Evolutionary conservation across 2,797 vertebrate species (phyloP).

Genomic region (Sebastes aleutianus): DNA sequence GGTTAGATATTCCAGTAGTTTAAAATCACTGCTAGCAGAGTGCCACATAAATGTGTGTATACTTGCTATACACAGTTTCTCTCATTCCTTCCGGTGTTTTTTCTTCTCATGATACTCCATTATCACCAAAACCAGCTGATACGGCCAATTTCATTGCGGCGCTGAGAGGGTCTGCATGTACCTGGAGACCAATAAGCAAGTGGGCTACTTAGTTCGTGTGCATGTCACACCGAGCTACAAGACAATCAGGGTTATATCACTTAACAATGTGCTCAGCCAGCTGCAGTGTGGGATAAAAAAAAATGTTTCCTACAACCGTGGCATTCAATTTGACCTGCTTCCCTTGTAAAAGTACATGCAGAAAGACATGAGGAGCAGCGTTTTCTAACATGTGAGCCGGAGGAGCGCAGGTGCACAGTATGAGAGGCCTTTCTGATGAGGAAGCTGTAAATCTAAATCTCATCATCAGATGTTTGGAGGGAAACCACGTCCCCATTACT

Average conservation of each 20-base stretch:
- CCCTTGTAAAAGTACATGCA: neutral
- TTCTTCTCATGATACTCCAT: neutral
- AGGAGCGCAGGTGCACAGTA: conserved; percentile 52
- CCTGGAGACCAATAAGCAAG: neutral
- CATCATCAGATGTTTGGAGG: conserved; percentile 50
- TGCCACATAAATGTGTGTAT: neutral
- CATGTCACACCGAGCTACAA: neutral
- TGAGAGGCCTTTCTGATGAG: conserved; percentile 21
- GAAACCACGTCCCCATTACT: conserved; percentile 43
- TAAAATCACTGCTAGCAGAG: neutral
- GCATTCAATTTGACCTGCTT: neutral
- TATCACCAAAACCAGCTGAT: neutral
- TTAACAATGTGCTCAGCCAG: neutral
- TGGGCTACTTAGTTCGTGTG: neutral
- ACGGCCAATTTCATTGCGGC: neutral
- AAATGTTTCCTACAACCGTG: neutral
- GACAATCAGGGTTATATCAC: neutral
- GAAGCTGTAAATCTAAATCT: conserved; percentile 50
- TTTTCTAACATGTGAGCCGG: neutral
- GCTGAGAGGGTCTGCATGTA: neutral
- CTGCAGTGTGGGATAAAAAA: neutral
- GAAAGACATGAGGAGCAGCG: neutral
- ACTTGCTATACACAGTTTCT: neutral
- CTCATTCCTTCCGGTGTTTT: neutral
- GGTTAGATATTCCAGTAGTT: neutral